Evolutionary conservation across 2,797 vertebrate genomes (phyloP).

Genomic region (Acanthornis magna): DNA sequence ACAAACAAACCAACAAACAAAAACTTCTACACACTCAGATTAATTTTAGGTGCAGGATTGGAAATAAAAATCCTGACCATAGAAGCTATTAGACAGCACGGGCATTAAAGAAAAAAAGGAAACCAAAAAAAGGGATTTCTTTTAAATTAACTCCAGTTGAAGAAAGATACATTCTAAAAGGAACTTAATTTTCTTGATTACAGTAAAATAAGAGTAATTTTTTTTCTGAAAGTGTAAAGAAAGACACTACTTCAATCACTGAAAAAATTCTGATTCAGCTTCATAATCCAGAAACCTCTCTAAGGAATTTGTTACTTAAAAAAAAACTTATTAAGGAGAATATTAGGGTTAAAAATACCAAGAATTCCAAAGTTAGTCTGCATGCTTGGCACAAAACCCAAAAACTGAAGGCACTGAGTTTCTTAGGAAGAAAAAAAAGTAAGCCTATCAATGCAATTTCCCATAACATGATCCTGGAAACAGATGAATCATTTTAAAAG

Average conservation of each 20-base stretch:
- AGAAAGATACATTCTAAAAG: background rate
- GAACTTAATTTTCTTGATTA: background rate
- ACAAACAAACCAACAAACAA: background rate
- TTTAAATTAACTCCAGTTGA: background rate
- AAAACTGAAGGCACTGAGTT: background rate
- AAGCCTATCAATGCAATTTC: background rate
- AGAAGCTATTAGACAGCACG: background rate
- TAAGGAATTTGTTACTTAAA: background rate
- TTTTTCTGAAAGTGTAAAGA: background rate
- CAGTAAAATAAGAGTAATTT: background rate
- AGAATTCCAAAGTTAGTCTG: background rate
- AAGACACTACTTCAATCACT: background rate
- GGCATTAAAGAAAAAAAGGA: background rate
- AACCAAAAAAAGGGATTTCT: background rate
- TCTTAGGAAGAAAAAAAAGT: background rate
- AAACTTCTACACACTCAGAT: background rate
- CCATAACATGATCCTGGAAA: conserved; percentile 25
- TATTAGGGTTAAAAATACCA: background rate
- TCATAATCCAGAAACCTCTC: background rate
- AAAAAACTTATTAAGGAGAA: background rate
- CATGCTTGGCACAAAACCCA: background rate
- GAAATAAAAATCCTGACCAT: background rate
- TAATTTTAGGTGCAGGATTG: background rate
- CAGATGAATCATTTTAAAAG: conserved; percentile 5
- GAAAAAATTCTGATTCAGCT: background rate